Evolutionary conservation across 2,888 invertebrate genomes (phyloP), one percentile per base, ranked within the genome.

Genomic region (Pheosia tremula): DNA sequence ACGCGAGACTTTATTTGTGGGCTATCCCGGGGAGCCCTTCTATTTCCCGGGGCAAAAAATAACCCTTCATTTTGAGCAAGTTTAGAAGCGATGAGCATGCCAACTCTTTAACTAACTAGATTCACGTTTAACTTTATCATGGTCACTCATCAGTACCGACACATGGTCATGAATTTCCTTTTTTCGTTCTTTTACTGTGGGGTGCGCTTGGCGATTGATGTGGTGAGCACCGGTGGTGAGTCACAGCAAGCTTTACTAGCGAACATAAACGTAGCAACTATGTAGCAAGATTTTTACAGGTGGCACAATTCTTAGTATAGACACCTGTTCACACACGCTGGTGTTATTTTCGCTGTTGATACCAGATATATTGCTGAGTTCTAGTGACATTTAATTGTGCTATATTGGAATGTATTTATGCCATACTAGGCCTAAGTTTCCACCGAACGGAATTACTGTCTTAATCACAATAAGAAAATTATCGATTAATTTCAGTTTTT

Each of bases 231-330:
- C 24, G 24, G 43, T 49, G 53, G 57, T 74, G 72, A 75, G 66
- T 77, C 75, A 77, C 59, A 61, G 75, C 72, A 72, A 70, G 62
- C 70, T 75, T 59, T 61, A 64, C 63, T 58, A 56, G 63, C 63
- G 66, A 77, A 75, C 63, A 72, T 59, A 60, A 61, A 62, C 59
- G 62, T 62, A 59, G 62, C 58, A 60, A 62, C 52, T 66, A 56
- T 67, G 67, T 59, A 63, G 75, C 67, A 77, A 72, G 75, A 77
- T 72, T 75, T 77, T 75, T 71, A 75, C 77, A 75, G 71, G 71
- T 75, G 77, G 68, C 64, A 70, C 64, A 71, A 67, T 65, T 56
- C 58, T 60, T 58, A 9, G 41, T 63, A 52, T 50, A n/a, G 41
- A 66, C 75, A 75, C 64, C 75, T 75, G 75, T 75, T 58, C 62